These are phyloP conservation scores for Eupithecia inturbata DNA, from an alignment of 2,888 invertebrate species.

Conservation along the genomic window DNA sequence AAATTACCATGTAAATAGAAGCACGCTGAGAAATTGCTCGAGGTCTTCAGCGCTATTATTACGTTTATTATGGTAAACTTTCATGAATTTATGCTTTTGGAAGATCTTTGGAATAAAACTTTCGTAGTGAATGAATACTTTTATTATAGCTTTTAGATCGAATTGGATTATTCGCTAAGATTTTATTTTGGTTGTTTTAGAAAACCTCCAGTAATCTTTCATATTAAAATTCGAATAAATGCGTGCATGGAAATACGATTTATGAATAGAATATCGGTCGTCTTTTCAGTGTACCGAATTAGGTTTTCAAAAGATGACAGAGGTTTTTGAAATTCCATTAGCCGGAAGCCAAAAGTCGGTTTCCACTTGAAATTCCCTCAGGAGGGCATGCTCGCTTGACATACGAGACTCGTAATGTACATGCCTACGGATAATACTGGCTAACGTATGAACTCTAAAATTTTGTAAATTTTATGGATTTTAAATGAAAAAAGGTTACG, in stretches of 20 bases:
- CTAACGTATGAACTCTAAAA: background rate
- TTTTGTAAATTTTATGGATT: background rate
- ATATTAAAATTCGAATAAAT: background rate
- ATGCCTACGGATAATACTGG: background rate
- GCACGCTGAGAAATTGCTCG: slow-evolving; percentile 35
- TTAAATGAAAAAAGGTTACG: too few species aligned
- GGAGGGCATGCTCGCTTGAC: slow-evolving; percentile 1
- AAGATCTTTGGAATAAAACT: slow-evolving; percentile 1
- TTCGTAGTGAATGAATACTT: background rate
- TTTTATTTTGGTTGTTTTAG: background rate
- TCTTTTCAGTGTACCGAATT: background rate
- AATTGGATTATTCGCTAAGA: background rate
- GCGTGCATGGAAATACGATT: background rate
- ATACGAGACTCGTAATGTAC: background rate
- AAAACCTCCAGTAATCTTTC: background rate
- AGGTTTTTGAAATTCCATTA: background rate
- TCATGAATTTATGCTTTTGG: slow-evolving; percentile 5
- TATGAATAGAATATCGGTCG: background rate
- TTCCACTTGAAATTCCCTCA: slow-evolving; percentile 3
- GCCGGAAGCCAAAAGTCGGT: slow-evolving; percentile 1
- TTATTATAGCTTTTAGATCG: background rate
- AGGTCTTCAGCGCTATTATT: slow-evolving; percentile 30
- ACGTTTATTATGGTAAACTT: slow-evolving; percentile 3
- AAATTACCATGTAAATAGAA: slow-evolving; percentile 44
- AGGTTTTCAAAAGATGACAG: background rate